Percentiles rank a stretch among this genome's conserved stretches.
These are phyloP conservation scores for Polyergus mexicanus DNA, from an alignment of 1,140 invertebrate species.

Conservation along the genomic window DNA sequence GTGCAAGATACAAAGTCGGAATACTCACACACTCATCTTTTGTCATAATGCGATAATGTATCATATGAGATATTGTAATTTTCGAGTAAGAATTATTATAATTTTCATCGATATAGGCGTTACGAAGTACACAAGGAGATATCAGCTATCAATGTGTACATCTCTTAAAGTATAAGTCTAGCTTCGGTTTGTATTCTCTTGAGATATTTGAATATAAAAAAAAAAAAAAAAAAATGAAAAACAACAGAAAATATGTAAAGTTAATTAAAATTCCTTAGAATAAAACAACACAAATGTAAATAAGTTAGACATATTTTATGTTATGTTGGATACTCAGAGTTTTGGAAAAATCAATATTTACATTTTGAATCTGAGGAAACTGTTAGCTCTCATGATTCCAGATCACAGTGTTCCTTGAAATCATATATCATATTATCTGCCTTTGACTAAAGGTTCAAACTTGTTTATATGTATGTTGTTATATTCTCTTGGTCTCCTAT, in stretches of 20 bases:
- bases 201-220: constrained; percentile 47
- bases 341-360: not conserved
- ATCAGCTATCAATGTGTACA: constrained; percentile 27
- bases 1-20: not conserved
- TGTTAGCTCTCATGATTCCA: no score
- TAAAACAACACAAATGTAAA: constrained; percentile 18
- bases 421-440: no score
- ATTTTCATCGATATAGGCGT: constrained; percentile 13
- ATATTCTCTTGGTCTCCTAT: not conserved
- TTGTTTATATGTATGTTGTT: constrained; percentile 21
- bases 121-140: not conserved
- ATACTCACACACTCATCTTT: not conserved
- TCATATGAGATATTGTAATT: constrained; percentile 12
- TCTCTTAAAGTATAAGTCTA: constrained; percentile 4
- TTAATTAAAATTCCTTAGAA: not conserved
- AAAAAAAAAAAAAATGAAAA: not conserved
- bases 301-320: not conserved
- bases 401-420: no score
- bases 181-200: constrained; percentile 36
- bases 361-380: no score
- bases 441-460: no score
- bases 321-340: not conserved
- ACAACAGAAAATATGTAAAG: not conserved
- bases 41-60: constrained; percentile 27
- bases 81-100: constrained; percentile 41